These are phyloP conservation scores for Paedocypris sp. DNA, from an alignment of 2,113 vertebrate genomes.

Conservation along the genomic window DNA sequence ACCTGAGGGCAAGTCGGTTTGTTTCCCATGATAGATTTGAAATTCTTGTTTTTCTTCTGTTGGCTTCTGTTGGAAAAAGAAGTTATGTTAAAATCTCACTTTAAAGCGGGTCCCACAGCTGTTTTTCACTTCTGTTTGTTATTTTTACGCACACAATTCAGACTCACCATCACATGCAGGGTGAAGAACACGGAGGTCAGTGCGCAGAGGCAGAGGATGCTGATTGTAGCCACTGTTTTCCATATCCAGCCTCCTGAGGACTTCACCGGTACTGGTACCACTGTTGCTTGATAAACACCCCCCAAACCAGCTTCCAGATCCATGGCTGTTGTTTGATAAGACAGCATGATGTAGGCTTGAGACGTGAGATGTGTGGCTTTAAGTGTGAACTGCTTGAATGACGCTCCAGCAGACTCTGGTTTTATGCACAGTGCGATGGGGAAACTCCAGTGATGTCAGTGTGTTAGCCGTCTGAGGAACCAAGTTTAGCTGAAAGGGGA, in stretches of 20 bases:
- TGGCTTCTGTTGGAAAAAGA: constrained; percentile 6
- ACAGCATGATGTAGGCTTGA: constrained; percentile 40
- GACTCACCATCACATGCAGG: constrained; percentile 31
- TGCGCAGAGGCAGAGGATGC: constrained; percentile 28
- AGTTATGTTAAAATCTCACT: neutral
- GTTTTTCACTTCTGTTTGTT: neutral
- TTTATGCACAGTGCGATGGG: constrained; percentile 28
- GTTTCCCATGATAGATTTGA: accelerated
- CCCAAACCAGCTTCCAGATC: constrained; percentile 44
- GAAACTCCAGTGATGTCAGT: constrained; percentile 70
- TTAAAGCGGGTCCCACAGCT: neutral
- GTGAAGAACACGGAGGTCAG: constrained; percentile 35
- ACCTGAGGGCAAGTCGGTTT: neutral
- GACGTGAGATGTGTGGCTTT: constrained; percentile 22
- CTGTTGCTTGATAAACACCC: constrained; percentile 35
- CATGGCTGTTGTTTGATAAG: constrained; percentile 33
- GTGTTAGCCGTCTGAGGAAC: constrained; percentile 3
- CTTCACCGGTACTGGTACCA: constrained; percentile 36
- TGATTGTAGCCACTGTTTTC: constrained; percentile 33
- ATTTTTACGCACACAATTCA: neutral
- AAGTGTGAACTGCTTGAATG: constrained; percentile 30
- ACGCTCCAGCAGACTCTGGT: neutral
- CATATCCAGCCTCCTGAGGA: constrained; percentile 32
- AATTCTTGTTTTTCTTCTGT: neutral
- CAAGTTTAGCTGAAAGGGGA: constrained; percentile 38